Percentiles rank a stretch among this genome's conserved stretches.
These are phyloP conservation scores for Deroptyus accipitrinus DNA, from an alignment of 2,113 vertebrate genomes.

Conservation along the genomic window DNA sequence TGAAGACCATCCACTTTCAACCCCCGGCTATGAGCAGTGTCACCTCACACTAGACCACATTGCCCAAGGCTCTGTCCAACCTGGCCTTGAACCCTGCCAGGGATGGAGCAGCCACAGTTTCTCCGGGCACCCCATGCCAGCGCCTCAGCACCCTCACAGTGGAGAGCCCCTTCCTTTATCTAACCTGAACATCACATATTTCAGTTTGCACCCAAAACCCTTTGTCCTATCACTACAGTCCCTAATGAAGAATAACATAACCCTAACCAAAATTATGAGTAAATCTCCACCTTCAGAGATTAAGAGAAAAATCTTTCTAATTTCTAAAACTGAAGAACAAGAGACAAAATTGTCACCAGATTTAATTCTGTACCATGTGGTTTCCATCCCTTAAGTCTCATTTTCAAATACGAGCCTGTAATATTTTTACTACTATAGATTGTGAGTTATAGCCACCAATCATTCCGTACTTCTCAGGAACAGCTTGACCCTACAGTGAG, in stretches of 20 bases:
- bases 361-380: neutral
- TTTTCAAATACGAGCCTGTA: conserved; percentile 1
- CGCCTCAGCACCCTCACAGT: neutral
- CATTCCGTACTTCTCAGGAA: neutral
- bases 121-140: neutral
- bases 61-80: neutral
- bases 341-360: neutral
- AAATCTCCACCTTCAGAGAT: neutral
- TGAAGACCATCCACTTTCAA: neutral
- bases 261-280: neutral
- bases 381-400: neutral
- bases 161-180: neutral
- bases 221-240: neutral
- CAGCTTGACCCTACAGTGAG: conserved; percentile 25
- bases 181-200: neutral
- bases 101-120: neutral
- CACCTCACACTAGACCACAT: neutral
- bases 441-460: conserved; percentile 55
- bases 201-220: neutral
- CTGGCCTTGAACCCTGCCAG: neutral
- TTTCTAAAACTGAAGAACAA: neutral
- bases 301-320: neutral
- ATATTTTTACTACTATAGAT: conserved; percentile 21
- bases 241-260: neutral
- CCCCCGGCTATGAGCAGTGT: neutral